A percentile compares a stretch with the other conserved stretches of the same genome.
phyloP scores from a whole-genome alignment of 2,113 vertebrate genomes.

The Dasypus novemcinctus region DNA sequence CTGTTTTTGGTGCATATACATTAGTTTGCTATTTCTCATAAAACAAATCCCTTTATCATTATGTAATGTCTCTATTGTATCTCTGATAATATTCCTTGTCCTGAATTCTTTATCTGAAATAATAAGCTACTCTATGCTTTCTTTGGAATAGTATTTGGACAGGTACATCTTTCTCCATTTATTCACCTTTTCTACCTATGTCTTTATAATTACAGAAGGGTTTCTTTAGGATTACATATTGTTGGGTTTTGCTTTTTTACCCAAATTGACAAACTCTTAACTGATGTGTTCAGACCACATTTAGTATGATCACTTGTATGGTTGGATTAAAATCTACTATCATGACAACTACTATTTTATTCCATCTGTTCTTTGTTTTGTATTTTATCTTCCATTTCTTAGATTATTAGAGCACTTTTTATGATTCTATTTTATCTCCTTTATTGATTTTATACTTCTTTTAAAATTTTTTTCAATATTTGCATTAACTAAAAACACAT shows the following conservation, averaged over 20 bases:
- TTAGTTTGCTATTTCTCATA: slow-evolving; percentile 9
- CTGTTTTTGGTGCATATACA: background rate
- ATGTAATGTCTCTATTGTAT: background rate
- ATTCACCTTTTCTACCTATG: background rate
- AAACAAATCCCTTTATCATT: background rate
- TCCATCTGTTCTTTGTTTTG: background rate
- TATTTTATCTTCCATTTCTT: background rate
- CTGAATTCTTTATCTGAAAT: background rate
- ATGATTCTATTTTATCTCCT: background rate
- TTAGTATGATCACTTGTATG: background rate
- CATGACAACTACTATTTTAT: background rate
- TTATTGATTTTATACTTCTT: background rate
- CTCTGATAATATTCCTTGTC: background rate
- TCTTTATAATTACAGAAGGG: background rate
- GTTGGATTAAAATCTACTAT: background rate
- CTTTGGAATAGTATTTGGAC: background rate
- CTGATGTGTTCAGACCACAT: background rate
- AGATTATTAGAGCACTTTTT: background rate
- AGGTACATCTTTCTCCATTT: background rate
- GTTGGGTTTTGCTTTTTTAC: background rate
- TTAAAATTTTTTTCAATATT: background rate
- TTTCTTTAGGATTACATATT: background rate
- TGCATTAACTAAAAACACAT: background rate
- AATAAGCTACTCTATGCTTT: background rate
- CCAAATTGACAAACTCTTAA: background rate